Base-by-base conservation (phyloP, 2,888 invertebrate species). In the Macropis europaea region DNA sequence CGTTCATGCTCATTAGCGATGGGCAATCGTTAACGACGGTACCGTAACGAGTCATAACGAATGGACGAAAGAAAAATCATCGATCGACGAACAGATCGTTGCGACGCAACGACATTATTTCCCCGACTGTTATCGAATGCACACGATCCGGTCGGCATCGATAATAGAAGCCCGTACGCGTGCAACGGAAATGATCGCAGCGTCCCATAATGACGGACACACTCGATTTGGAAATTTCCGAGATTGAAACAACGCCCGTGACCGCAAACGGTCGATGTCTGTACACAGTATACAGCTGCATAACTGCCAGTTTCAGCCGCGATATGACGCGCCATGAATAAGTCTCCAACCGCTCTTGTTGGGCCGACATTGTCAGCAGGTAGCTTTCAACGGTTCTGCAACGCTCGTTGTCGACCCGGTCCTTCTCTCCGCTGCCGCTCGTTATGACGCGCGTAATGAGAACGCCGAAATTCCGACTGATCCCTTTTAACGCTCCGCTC, bases 281-380 rank as follows among this genome's bases (percentile, higher is more conserved):
- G 75, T 59, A 50, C 68, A 53, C 61, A 47, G 66, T 67, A 64
- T 63, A 67, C 56, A 62, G 79, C 72, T 63, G 62, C 78, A 83
- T 83, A 86, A 84, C 85, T 85, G 82, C 79, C 83, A 84, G 81
- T 84, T 84, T 82, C 81, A 82, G 80, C 74, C 74, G 68, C 74
- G 73, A 74, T 79, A 77, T 77, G 79, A 76, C 71, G 68, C 71
- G 71, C 71, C 76, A 84, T 84, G 82, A 85, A 85, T 84, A 85
- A 85, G 82, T 83, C 81, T 73, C 70, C 61, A 82, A 76, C 74
- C 78, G 74, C 77, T 81, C 79, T 82, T 79, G 79, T 75, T 73
- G 70, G 56, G 17, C 56, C 76, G 71, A 80, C 80, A 81, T 81
- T 82, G 80, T 81, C 80, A 81, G 76, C 73, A 56, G 66, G 57